phyloP scores from a whole-genome alignment of 2,888 invertebrate species.

The Hydrotaea cyrtoneurina region DNA sequence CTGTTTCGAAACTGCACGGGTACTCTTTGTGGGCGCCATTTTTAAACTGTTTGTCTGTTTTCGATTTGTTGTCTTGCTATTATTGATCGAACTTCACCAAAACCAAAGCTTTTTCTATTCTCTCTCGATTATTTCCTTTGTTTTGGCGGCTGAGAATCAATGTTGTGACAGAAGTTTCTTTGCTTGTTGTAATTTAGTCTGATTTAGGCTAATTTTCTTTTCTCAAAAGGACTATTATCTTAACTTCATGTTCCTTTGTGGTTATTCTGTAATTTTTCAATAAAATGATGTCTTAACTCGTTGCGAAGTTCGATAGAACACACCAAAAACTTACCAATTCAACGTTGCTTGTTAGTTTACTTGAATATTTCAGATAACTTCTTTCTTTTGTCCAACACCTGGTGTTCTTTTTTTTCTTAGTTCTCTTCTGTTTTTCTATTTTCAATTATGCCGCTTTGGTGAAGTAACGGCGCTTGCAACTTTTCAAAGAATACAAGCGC shows the following conservation, averaged over 20 bases:
- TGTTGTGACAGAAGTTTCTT: constrained; percentile 20
- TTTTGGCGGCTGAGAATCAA: constrained; percentile 18
- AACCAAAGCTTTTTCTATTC: neutral
- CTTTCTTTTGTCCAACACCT: constrained; percentile 49
- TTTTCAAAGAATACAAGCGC: constrained; percentile 65
- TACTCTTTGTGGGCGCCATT: constrained; percentile 79
- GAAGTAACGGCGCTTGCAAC: constrained; percentile 61
- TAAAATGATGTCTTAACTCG: neutral
- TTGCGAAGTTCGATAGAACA: neutral
- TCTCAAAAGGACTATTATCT: constrained; percentile 38
- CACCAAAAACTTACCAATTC: constrained; percentile 7
- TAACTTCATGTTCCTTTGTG: constrained; percentile 22
- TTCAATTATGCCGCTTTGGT: constrained; percentile 57
- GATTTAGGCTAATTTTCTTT: neutral
- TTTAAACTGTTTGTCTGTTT: constrained; percentile 55
- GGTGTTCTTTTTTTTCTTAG: constrained; percentile 38
- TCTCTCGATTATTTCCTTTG: constrained; percentile 12
- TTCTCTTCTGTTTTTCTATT: constrained; percentile 45
- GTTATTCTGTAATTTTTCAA: constrained; percentile 45
- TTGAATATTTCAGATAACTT: constrained; percentile 14
- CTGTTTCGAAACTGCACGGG: constrained; percentile 74
- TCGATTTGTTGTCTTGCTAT: neutral
- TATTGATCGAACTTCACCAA: constrained; percentile 37
- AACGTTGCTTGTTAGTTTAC: constrained; percentile 22
- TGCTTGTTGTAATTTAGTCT: neutral